These are phyloP conservation scores for Ganaspis sp. DNA, from an alignment of 1,140 invertebrate species.

Conservation along the genomic window DNA sequence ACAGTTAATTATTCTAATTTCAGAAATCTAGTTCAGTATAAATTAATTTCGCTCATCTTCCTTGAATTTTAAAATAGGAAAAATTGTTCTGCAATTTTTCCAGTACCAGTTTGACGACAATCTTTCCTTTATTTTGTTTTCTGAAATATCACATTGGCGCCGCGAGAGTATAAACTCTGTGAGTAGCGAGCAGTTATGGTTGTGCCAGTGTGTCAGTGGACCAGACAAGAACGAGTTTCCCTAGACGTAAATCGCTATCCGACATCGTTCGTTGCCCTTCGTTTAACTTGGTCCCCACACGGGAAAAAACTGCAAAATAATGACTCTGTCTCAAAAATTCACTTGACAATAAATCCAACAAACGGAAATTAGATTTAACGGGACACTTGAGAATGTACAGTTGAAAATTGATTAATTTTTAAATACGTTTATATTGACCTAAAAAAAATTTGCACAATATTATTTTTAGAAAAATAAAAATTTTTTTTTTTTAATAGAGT, in stretches of 20 bases:
- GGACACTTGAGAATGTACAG: too few species aligned
- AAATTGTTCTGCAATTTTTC: not conserved
- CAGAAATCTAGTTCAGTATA: too few species aligned
- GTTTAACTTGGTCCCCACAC: not conserved
- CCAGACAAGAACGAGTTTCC: conserved; percentile 54
- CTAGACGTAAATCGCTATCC: conserved; percentile 8
- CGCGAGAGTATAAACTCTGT: not conserved
- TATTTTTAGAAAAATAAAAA: too few species aligned
- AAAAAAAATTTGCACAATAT: too few species aligned
- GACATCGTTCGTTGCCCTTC: conserved; percentile 11
- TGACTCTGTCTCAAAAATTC: not conserved
- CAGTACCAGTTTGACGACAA: not conserved
- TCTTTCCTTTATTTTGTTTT: not conserved
- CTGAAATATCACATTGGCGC: not conserved
- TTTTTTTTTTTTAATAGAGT: too few species aligned
- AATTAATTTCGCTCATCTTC: not conserved
- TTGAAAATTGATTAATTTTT: too few species aligned
- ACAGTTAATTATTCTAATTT: too few species aligned
- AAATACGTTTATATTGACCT: too few species aligned
- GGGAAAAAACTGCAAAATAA: conserved; percentile 39
- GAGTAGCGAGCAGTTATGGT: not conserved
- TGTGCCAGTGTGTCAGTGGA: conserved; percentile 63
- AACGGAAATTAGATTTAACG: too few species aligned
- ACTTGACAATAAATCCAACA: too few species aligned
- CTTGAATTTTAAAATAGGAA: not conserved